Evolutionary conservation across 2,113 vertebrate species (phyloP).

Genomic region (Hemicordylus capensis): DNA sequence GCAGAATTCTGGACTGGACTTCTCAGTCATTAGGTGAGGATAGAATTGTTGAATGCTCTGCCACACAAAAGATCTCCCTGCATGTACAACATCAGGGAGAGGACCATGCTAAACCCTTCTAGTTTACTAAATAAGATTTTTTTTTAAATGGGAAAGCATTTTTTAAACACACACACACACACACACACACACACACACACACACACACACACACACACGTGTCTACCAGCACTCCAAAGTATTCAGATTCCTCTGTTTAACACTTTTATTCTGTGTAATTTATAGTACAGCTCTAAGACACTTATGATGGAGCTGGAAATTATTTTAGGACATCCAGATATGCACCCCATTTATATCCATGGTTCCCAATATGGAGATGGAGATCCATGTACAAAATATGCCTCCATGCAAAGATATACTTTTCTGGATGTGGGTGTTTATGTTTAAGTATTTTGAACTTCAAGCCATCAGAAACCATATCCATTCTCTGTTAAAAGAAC

Average conservation of each 20-base stretch:
- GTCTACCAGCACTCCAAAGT: background rate
- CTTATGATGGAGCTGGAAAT: background rate
- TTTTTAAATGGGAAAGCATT: too few species aligned
- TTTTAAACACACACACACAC: too few species aligned
- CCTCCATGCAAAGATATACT: background rate
- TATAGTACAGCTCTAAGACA: background rate
- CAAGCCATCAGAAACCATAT: background rate
- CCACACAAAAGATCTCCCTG: background rate
- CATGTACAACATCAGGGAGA: background rate
- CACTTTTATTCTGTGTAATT: background rate
- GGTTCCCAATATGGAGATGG: background rate
- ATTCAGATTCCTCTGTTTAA: background rate
- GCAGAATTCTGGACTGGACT: background rate
- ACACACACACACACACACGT: too few species aligned
- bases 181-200: too few species aligned
- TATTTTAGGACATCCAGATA: background rate
- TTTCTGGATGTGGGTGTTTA: background rate
- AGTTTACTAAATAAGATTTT: background rate
- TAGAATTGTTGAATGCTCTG: background rate
- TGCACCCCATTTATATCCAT: background rate
- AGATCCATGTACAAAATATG: background rate
- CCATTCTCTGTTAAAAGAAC: rapidly evolving
- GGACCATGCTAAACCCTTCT: background rate
- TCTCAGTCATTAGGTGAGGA: background rate
- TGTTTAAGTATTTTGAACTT: background rate